Evolutionary conservation across 2,797 vertebrate species (phyloP).

Genomic region (Uromys caudimaculatus): DNA sequence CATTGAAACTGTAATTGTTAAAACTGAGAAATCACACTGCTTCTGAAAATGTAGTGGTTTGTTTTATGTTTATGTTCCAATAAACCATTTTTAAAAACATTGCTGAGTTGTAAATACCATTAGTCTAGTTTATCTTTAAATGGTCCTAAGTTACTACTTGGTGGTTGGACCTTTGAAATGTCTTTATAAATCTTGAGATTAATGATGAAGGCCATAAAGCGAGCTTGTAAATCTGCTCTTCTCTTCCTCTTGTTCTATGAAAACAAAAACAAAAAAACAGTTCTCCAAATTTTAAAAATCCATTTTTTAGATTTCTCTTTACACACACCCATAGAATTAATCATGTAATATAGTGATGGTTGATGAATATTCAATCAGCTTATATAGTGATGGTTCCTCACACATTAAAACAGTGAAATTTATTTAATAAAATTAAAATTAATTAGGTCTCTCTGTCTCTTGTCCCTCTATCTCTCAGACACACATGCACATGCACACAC

Average conservation of each 20-base stretch:
- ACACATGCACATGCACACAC: background rate
- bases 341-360: background rate
- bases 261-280: constrained; percentile 16
- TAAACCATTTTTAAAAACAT: background rate
- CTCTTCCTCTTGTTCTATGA: background rate
- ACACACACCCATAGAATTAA: background rate
- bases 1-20: background rate
- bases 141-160: constrained; percentile 47
- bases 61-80: background rate
- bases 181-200: constrained; percentile 72
- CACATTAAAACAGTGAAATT: constrained; percentile 1
- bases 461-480: background rate
- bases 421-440: background rate
- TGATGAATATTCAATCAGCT: background rate
- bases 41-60: background rate
- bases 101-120: background rate
- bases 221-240: constrained; percentile 23
- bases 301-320: constrained; percentile 5
- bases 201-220: background rate
- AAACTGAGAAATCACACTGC: background rate
- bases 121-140: constrained; percentile 36
- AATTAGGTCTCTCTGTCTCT: background rate
- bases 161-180: constrained; percentile 39
- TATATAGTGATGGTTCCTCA: background rate
- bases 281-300: constrained; percentile 37